Percentiles rank a stretch among this genome's conserved stretches.
These are phyloP conservation scores for Acinonyx jubatus DNA, from an alignment of 2,113 vertebrate genomes.

Conservation along the genomic window DNA sequence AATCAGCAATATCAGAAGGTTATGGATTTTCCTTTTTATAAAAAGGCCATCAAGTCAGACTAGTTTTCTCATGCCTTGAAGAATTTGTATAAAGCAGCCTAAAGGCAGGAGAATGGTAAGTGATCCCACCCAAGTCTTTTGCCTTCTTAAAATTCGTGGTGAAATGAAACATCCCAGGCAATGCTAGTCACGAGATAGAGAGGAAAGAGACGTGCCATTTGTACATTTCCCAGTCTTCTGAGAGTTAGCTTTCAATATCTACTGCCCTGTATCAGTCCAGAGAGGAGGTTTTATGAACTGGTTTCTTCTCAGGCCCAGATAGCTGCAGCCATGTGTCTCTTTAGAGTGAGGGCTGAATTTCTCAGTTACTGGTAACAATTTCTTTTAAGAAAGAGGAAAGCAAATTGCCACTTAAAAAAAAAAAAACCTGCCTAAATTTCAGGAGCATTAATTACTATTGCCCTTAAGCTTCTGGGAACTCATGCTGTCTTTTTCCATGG, in stretches of 20 bases:
- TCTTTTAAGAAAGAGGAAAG: constrained; percentile 44
- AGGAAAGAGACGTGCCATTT: not conserved
- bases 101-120: not conserved
- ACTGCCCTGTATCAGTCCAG: no score
- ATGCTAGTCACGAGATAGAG: not conserved
- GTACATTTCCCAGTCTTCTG: not conserved
- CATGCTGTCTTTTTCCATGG: not conserved
- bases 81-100: not conserved
- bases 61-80: not conserved
- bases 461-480: not conserved
- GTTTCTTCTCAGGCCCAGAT: not conserved
- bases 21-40: not conserved
- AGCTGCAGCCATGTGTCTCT: not conserved
- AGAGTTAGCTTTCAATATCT: not conserved
- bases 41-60: not conserved
- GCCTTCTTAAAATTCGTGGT: not conserved
- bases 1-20: not conserved
- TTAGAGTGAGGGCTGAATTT: not conserved
- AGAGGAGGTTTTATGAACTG: not conserved
- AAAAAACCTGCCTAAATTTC: not conserved
- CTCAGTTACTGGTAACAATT: not conserved
- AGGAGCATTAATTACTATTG: not conserved
- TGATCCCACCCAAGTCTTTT: not conserved
- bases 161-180: not conserved
- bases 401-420: not conserved